phyloP scores from a whole-genome alignment of 2,113 vertebrate species.

The Myotis yumanensis region DNA sequence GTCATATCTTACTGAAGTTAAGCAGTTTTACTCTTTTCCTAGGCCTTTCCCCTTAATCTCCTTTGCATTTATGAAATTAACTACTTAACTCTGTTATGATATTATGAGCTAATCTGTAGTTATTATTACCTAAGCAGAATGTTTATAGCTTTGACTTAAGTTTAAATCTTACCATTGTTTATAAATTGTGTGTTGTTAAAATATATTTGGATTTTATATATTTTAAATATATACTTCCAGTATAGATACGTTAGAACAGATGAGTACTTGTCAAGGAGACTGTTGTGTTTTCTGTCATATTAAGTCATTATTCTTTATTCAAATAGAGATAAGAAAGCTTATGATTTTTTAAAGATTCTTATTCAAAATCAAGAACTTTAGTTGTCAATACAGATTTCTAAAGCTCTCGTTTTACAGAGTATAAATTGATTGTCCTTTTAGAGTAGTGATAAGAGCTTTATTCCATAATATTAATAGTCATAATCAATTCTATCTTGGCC shows the following conservation, averaged over 20 bases:
- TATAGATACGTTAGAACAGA: slow-evolving; percentile 1
- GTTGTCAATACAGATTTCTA: neutral
- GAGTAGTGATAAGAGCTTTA: neutral
- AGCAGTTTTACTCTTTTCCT: slow-evolving; percentile 16
- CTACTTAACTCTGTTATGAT: neutral
- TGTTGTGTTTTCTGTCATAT: neutral
- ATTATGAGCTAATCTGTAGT: slow-evolving; percentile 5
- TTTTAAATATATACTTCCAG: neutral
- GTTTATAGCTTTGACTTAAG: neutral
- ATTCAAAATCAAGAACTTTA: slow-evolving; percentile 7
- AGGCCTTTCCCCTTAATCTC: neutral
- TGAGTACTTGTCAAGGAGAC: neutral
- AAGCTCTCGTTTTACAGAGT: slow-evolving; percentile 9
- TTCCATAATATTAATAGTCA: neutral
- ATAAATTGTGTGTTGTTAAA: slow-evolving; percentile 40
- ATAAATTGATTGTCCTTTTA: slow-evolving; percentile 5
- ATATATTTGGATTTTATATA: slow-evolving; percentile 14
- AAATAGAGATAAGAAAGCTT: neutral
- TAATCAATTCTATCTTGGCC: slow-evolving; percentile 9
- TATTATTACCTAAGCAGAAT: slow-evolving; percentile 18
- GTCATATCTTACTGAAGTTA: slow-evolving; percentile 5
- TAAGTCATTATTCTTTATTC: neutral
- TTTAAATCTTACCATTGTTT: slow-evolving; percentile 35
- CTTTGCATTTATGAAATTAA: slow-evolving; percentile 23
- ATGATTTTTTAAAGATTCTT: slow-evolving; percentile 23